Evolutionary conservation across 2,113 vertebrate species (phyloP).

Genomic region (Cebidichthys violaceus): DNA sequence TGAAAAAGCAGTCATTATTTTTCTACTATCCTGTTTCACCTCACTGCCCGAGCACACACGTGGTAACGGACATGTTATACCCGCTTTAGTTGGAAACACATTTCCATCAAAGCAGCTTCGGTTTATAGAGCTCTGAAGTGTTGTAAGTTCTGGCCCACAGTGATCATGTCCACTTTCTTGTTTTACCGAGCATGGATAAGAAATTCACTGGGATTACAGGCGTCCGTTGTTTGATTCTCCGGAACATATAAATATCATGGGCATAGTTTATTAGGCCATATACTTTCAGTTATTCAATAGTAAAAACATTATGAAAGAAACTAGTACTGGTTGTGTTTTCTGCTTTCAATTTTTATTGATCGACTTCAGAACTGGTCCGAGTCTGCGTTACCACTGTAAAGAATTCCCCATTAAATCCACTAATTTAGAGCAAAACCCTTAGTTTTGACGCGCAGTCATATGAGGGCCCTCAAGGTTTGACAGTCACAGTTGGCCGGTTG

Average conservation of each 20-base stretch:
- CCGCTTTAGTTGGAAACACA: slow-evolving; percentile 23
- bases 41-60: not conserved
- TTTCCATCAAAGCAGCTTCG: slow-evolving; percentile 26
- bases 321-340: not conserved
- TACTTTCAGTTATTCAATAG: slow-evolving; percentile 2
- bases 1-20: not conserved
- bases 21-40: slow-evolving; percentile 17
- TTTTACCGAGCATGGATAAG: slow-evolving; percentile 30
- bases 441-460: not conserved
- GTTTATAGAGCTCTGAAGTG: slow-evolving; percentile 39
- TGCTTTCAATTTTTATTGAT: not conserved
- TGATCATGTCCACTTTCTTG: not conserved
- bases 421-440: not conserved
- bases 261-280: slow-evolving; percentile 9
- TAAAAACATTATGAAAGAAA: not conserved
- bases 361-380: not conserved
- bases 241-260: slow-evolving; percentile 6
- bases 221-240: slow-evolving; percentile 20
- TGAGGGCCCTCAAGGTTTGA: slow-evolving; percentile 11
- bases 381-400: not conserved
- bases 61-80: slow-evolving; percentile 11
- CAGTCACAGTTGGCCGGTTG: slow-evolving; percentile 12
- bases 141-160: not conserved
- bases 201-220: slow-evolving; percentile 16
- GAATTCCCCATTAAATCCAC: not conserved